These are phyloP conservation scores for human DNA, from an alignment of 2,113 vertebrate species.

Conservation along the genomic window DNA sequence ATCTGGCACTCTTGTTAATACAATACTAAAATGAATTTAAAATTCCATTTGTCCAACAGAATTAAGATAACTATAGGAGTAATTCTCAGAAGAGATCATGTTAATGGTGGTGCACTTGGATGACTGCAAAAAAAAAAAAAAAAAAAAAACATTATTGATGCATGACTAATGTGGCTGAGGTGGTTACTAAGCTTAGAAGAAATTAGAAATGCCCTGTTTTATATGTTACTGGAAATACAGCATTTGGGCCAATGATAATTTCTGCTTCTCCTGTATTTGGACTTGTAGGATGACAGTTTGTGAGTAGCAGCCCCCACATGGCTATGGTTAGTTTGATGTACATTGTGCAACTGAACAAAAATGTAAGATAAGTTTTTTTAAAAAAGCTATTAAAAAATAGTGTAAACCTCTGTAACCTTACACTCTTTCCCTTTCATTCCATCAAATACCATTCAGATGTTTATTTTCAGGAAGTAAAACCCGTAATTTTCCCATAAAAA, in stretches of 20 bases:
- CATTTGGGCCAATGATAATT: not conserved
- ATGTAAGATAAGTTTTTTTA: not conserved
- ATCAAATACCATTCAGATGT: not conserved
- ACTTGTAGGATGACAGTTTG: not conserved
- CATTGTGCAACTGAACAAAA: not conserved
- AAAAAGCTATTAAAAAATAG: not conserved
- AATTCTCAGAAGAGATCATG: not conserved
- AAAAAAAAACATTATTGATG: not conserved
- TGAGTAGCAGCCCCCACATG: not conserved
- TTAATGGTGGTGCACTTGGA: accelerated
- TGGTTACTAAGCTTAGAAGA: not conserved
- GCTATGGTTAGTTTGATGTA: not conserved
- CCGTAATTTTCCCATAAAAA: not conserved
- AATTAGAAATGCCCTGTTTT: not conserved
- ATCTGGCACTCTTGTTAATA: not conserved
- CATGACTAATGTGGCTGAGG: not conserved
- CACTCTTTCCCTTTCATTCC: not conserved
- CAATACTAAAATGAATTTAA: not conserved
- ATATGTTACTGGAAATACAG: not conserved
- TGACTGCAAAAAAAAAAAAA: accelerated
- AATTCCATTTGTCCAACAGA: too few species aligned
- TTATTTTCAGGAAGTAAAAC: constrained; percentile 44
- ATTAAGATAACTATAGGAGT: not conserved
- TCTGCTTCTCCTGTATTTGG: not conserved
- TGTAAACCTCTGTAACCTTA: not conserved